A percentile compares a stretch with the other conserved stretches of the same genome.
Evolutionary conservation across 2,888 invertebrate species (phyloP).

Genomic region (Calliphora vomitoria): DNA sequence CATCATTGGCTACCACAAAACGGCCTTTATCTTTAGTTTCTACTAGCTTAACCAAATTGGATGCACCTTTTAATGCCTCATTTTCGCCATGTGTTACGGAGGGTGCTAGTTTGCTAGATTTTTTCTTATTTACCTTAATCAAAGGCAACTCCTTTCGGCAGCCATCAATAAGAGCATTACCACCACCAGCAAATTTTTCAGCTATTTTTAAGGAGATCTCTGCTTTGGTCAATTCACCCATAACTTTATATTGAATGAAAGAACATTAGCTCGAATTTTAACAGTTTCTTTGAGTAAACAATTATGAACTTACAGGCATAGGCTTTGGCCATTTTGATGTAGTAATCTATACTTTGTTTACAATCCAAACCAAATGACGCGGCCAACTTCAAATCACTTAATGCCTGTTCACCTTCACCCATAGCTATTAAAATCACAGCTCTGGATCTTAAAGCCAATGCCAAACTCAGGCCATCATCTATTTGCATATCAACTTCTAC

Average conservation of each 20-base stretch:
- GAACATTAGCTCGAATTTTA: too few relatives aligned
- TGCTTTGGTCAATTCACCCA: conserved; percentile 87
- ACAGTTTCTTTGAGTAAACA: background rate
- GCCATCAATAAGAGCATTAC: conserved; percentile 84
- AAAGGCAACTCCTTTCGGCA: conserved; percentile 85
- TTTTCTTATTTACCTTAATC: conserved; percentile 75
- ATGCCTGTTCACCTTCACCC: conserved; percentile 86
- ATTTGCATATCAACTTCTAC: conserved; percentile 85
- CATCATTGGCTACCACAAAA: conserved; percentile 88
- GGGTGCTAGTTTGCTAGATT: conserved; percentile 75
- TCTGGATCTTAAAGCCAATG: conserved; percentile 88
- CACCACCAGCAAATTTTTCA: conserved; percentile 86
- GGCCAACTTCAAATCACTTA: conserved; percentile 89
- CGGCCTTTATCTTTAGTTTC: conserved; percentile 88
- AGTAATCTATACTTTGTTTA: conserved; percentile 88
- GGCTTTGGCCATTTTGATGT: conserved; percentile 89
- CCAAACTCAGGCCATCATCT: conserved; percentile 88
- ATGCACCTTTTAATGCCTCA: conserved; percentile 86
- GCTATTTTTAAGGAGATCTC: conserved; percentile 88
- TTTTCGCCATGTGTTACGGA: conserved; percentile 86
- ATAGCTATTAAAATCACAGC: conserved; percentile 87
- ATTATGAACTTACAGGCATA: conserved; percentile 84
- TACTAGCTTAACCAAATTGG: conserved; percentile 87
- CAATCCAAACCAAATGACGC: conserved; percentile 87
- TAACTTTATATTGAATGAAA: conserved; percentile 80